Conservation (phyloP, 2,888 invertebrate genomes). For the Drosophila mulleri region DNA sequence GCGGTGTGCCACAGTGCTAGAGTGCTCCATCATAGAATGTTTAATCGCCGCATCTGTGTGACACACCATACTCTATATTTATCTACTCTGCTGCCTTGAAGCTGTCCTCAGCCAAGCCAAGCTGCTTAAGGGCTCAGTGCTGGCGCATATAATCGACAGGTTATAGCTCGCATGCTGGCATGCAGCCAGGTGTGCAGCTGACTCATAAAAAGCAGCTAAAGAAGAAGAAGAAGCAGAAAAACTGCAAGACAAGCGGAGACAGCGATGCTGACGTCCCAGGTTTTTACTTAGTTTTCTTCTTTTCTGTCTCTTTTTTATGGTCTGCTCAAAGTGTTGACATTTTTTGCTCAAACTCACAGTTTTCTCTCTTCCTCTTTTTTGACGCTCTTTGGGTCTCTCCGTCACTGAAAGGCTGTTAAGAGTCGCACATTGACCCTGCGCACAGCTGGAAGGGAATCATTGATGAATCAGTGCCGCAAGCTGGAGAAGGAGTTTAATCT, state of each 20-base stretch:
- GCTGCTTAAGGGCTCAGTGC: conserved; percentile 56
- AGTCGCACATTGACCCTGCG: conserved; percentile 19
- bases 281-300: conserved; percentile 19
- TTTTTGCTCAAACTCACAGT: conserved; percentile 33
- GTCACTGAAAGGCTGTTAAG: neutral
- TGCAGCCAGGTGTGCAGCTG: conserved; percentile 35
- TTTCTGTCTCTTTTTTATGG: conserved; percentile 3
- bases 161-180: conserved; percentile 18
- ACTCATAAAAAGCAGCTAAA: conserved; percentile 7
- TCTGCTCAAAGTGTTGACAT: conserved; percentile 51
- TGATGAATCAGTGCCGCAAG: neutral
- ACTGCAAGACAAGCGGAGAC: conserved; percentile 29
- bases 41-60: conserved; percentile 29
- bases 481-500: neutral
- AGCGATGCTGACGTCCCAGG: conserved; percentile 5
- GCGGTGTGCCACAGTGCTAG: neutral
- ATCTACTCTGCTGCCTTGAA: neutral
- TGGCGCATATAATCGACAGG: conserved; percentile 48
- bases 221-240: neutral
- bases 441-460: neutral
- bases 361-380: conserved; percentile 14
- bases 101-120: conserved; percentile 27
- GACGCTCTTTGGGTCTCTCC: neutral
- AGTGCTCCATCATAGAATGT: conserved; percentile 49
- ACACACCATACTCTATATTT: conserved; percentile 7